These are phyloP conservation scores for Tachycineta bicolor DNA, from an alignment of 2,113 vertebrate genomes.

Conservation along the genomic window DNA sequence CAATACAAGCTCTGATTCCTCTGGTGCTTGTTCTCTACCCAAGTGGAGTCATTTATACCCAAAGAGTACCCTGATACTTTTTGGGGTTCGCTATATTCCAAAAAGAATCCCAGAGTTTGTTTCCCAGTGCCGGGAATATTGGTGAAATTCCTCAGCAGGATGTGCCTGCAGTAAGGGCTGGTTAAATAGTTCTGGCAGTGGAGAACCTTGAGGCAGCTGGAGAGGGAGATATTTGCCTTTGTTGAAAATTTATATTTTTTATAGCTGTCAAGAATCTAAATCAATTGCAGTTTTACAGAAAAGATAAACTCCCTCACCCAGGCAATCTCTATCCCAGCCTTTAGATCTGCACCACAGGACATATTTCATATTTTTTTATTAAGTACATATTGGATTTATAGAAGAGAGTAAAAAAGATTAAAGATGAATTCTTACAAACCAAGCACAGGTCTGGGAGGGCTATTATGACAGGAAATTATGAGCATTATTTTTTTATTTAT, in stretches of 20 bases:
- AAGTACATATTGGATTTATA: slow-evolving; percentile 70
- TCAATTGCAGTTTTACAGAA: slow-evolving; percentile 62
- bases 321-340: slow-evolving; percentile 62
- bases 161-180: slow-evolving; percentile 28
- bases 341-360: slow-evolving; percentile 65
- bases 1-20: not conserved
- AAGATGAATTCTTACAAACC: slow-evolving; percentile 62
- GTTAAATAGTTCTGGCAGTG: slow-evolving; percentile 33
- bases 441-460: slow-evolving; percentile 51
- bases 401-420: slow-evolving; percentile 60
- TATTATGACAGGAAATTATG: slow-evolving; percentile 68
- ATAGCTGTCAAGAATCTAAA: slow-evolving; percentile 67
- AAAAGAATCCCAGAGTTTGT: slow-evolving; percentile 11
- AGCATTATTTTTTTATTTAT: slow-evolving; percentile 29
- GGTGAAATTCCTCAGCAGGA: not conserved
- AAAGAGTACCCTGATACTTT: not conserved
- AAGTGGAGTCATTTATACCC: not conserved
- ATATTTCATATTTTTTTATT: slow-evolving; percentile 73
- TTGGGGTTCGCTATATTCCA: not conserved
- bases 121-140: not conserved
- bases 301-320: slow-evolving; percentile 61
- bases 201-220: slow-evolving; percentile 15
- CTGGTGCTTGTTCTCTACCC: not conserved
- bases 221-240: slow-evolving; percentile 48
- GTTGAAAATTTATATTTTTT: slow-evolving; percentile 57